These are phyloP conservation scores for Apotomis betuletana DNA, from an alignment of 2,888 invertebrate genomes.

Conservation along the genomic window DNA sequence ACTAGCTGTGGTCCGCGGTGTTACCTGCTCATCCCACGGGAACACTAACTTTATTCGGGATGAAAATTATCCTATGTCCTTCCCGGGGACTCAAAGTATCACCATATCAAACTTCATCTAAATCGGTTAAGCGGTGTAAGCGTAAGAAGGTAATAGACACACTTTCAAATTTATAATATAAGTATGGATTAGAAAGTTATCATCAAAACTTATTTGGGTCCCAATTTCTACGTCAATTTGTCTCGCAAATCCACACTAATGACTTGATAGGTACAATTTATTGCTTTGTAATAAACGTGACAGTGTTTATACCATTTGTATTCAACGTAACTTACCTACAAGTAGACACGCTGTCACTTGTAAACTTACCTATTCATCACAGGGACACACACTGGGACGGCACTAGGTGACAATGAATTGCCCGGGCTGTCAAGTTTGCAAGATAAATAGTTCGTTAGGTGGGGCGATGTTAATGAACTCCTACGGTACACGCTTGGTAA, in stretches of 20 bases:
- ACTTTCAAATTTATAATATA: background rate
- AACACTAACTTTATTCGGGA: too few species aligned
- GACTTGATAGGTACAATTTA: background rate
- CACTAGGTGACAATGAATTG: slow-evolving; percentile 36
- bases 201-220: too few species aligned
- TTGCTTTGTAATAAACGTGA: background rate
- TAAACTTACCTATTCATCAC: slow-evolving; percentile 37
- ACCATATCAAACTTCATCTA: too few species aligned
- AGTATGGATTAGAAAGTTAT: too few species aligned
- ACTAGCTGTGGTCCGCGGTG: background rate
- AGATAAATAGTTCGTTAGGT: slow-evolving; percentile 42
- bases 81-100: too few species aligned
- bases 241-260: background rate
- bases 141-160: background rate
- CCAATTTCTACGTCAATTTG: too few species aligned
- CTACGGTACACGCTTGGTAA: background rate
- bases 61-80: too few species aligned
- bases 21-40: too few species aligned
- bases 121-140: too few species aligned
- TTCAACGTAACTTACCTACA: background rate
- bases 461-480: slow-evolving; percentile 28
- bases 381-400: slow-evolving; percentile 24
- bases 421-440: slow-evolving; percentile 38
- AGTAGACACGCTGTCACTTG: slow-evolving; percentile 6
- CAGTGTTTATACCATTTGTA: slow-evolving; percentile 2